These are phyloP conservation scores for Antennarius maculatus DNA, from an alignment of 2,797 vertebrate genomes.

Conservation along the genomic window DNA sequence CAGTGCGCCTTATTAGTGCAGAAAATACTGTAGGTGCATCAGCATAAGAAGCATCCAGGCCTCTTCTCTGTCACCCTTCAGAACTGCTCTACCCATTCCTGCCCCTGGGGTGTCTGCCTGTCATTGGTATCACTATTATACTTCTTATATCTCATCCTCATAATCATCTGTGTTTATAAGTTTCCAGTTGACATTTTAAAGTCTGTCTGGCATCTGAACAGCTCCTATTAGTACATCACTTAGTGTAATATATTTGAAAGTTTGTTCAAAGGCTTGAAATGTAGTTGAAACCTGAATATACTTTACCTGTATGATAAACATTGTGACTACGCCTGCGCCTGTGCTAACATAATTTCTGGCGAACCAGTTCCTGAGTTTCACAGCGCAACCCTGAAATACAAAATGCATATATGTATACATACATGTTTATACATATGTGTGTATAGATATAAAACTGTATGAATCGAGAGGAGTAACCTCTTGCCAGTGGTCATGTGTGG, in stretches of 20 bases:
- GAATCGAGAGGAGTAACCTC: slow-evolving; percentile 52
- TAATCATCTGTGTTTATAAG: too few species aligned
- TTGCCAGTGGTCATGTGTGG: slow-evolving; percentile 46
- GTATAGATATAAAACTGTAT: too few species aligned
- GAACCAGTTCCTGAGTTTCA: slow-evolving; percentile 72
- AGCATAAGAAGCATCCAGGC: too few species aligned
- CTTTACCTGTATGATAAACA: slow-evolving; percentile 76
- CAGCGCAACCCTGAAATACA: slow-evolving; percentile 69
- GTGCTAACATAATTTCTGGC: slow-evolving; percentile 66
- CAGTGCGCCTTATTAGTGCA: too few species aligned
- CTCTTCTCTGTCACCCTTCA: too few species aligned
- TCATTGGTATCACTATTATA: too few species aligned
- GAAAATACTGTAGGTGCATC: too few species aligned
- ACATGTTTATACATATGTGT: too few species aligned
- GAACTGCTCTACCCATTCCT: too few species aligned
- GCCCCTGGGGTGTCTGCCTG: too few species aligned
- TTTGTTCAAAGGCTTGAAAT: neutral
- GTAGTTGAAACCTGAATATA: neutral
- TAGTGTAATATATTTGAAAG: neutral
- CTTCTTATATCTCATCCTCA: too few species aligned
- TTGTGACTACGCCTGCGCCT: slow-evolving; percentile 67
- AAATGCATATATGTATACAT: neutral
- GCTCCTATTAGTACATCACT: neutral
- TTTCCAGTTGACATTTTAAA: neutral
- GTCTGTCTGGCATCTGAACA: neutral